phyloP scores from a whole-genome alignment of 2,113 vertebrate species.

The Notarius quadriscutis region DNA sequence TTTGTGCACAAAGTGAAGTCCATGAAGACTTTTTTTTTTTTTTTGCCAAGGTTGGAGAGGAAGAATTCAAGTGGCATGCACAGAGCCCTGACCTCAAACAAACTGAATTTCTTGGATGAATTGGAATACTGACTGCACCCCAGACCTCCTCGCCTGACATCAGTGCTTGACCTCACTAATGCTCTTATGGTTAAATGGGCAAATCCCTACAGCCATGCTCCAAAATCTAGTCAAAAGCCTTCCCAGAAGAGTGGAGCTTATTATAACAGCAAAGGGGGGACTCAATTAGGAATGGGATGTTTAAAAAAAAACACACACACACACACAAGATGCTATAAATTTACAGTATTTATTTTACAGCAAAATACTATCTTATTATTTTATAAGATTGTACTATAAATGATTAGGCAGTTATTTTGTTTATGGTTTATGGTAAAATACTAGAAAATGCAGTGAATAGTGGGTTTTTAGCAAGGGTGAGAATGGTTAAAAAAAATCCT shows the following conservation, averaged over 20 bases:
- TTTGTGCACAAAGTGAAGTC: background rate
- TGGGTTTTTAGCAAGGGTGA: background rate
- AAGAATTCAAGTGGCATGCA: background rate
- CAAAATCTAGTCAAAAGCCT: too few relatives aligned
- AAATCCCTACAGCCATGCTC: too few relatives aligned
- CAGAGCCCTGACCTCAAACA: background rate
- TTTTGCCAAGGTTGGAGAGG: background rate
- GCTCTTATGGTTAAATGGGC: too few relatives aligned
- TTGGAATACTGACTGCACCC: too few relatives aligned
- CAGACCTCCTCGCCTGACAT: too few relatives aligned
- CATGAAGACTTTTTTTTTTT: background rate
- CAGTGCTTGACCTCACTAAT: too few relatives aligned
- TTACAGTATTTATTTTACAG: background rate
- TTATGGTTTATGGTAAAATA: background rate
- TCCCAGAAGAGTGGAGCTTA: background rate
- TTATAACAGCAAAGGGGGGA: background rate
- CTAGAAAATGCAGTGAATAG: background rate
- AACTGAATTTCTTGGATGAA: background rate
- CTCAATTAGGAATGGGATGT: background rate
- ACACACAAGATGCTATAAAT: background rate
- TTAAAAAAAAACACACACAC: background rate
- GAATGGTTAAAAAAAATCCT: background rate
- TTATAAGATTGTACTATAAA: background rate
- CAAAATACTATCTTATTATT: background rate
- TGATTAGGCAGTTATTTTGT: background rate